A percentile compares a stretch with the other conserved stretches of the same genome.
phyloP scores from a whole-genome alignment of 2,113 vertebrate genomes.

The Bubo bubo region DNA sequence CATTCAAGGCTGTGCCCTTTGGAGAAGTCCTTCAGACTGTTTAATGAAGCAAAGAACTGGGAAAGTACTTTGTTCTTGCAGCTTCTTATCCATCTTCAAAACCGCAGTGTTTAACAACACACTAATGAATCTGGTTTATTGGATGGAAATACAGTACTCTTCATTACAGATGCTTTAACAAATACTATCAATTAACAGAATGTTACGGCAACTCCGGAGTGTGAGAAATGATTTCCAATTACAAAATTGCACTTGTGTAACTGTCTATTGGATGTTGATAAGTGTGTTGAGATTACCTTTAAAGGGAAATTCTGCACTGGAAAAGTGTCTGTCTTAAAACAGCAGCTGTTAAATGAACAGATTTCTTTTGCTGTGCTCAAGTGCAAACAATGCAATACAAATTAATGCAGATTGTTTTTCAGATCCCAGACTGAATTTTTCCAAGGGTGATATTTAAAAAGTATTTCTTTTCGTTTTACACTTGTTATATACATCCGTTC shows the following conservation, averaged over 20 bases:
- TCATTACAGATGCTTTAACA: slow-evolving; percentile 38
- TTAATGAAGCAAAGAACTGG: slow-evolving; percentile 71
- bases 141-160: slow-evolving; percentile 35
- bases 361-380: not conserved
- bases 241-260: not conserved
- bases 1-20: slow-evolving; percentile 65
- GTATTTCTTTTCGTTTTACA: not conserved
- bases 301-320: not conserved
- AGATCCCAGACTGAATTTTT: not conserved
- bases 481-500: not conserved
- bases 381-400: not conserved
- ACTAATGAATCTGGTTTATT: not conserved
- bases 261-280: not conserved
- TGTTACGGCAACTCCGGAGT: not conserved
- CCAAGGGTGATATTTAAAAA: not conserved
- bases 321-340: not conserved
- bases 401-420: not conserved
- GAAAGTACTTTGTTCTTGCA: slow-evolving; percentile 67
- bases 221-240: slow-evolving; percentile 11
- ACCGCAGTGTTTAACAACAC: slow-evolving; percentile 41
- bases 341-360: not conserved
- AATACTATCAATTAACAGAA: not conserved
- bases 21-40: slow-evolving; percentile 65
- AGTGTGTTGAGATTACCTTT: slow-evolving; percentile 25
- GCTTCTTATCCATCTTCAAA: slow-evolving; percentile 44